Evolutionary conservation across 2,888 invertebrate genomes (phyloP), one percentile per base, ranked within the genome.

Genomic region (Cerastoderma edule): DNA sequence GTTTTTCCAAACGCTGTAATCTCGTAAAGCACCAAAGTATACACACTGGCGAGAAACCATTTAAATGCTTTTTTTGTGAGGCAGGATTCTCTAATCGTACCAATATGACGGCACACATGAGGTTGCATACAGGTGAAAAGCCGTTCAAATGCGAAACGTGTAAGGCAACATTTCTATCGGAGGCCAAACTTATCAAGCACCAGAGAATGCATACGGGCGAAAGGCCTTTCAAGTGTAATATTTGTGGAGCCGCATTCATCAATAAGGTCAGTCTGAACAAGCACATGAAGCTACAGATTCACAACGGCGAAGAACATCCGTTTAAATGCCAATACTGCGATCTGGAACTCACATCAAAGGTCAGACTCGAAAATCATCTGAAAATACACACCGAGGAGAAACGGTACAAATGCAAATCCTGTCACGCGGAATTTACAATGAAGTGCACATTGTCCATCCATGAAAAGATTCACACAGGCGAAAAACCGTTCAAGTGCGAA

Each of bases 141-240:
- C 72, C 76, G 0, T 72, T 32, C 28, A 68, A 68, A 35, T 76
- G 76, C 65, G 48, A 35, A 3, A 33, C 46, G 10, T 76, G 76
- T 39, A 53, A 50, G 1, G 48, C 39, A 39, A 33, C 19, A 1
- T 69, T 69, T 60, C 22, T 27, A 8, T 46, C 28, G 19, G 46
- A 48, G 28, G 22, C 48, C 2, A 46, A 33, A 13, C 33, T 69
- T 2, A 48, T 32, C n/a, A 69, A 44, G 48, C 69, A 69, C 33
- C 27, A 48, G 30, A 24, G 50, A 32, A 60, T 33, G 19, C 65
- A 65, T n/a, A 65, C 65, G 16, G 65, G 65, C 0, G 65, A 65
- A n/a, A 46, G 65, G 3, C 46, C 46, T 1, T 65, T 30, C 30
- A 65, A 65, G 10, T 65, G 65, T 48, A 28, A 24, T 16, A 48